Percentiles rank a stretch among this genome's conserved stretches.
phyloP scores from a whole-genome alignment of 2,797 vertebrate genomes.

The Darevskia nairensis region DNA sequence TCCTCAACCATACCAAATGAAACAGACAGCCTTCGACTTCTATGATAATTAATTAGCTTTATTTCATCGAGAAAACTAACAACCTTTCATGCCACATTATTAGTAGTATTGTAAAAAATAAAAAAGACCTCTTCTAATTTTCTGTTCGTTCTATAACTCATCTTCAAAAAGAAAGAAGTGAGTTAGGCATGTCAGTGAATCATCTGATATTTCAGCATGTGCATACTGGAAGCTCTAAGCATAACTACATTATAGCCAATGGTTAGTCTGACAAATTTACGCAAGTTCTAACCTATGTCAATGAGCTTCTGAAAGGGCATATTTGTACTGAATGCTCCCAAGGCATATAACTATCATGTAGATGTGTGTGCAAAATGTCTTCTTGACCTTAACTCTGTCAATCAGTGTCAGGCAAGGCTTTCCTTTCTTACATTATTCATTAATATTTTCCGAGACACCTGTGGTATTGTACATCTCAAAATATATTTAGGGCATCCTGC shows the following conservation, averaged over 20 bases:
- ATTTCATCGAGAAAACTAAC: not conserved
- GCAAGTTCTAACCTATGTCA: not conserved
- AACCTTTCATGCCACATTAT: too few species aligned
- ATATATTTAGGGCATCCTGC: too few species aligned
- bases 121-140: not conserved
- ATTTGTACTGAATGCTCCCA: not conserved
- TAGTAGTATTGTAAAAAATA: too few species aligned
- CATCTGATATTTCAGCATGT: not conserved
- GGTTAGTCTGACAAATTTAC: constrained; percentile 3
- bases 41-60: too few species aligned
- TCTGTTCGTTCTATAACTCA: not conserved
- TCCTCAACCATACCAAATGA: not conserved
- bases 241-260: not conserved
- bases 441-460: not conserved
- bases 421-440: not conserved
- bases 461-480: not conserved
- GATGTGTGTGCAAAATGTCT: not conserved
- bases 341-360: not conserved
- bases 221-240: not conserved
- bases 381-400: constrained; percentile 5
- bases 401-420: not conserved
- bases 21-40: not conserved
- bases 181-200: not conserved
- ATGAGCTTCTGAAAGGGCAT: not conserved
- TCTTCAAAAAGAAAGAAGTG: not conserved